Conservation (phyloP, 30 jellyfish, hydroid and myxozoan genomes). For the Aurelia coerulea region DNA sequence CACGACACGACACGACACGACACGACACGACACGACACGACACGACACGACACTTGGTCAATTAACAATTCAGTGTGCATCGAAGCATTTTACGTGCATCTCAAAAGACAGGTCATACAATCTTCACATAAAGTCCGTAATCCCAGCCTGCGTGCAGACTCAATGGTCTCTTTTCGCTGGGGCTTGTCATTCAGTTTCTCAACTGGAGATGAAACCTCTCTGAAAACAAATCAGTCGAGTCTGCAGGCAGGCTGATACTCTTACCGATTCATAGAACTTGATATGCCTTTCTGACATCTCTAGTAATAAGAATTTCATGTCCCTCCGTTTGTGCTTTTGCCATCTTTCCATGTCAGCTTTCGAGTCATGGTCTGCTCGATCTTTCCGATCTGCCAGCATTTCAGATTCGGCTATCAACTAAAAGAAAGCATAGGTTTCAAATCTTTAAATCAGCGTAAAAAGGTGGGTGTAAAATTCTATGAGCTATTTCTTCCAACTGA, state of each 20-base stretch:
- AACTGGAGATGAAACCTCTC: not conserved
- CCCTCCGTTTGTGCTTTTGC: slow-evolving; percentile 93
- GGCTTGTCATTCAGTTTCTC: not conserved
- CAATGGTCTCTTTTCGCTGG: not conserved
- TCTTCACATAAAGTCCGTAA: not conserved
- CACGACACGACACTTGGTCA: too few relatives aligned
- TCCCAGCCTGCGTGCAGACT: not conserved
- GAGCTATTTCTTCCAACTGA: too few relatives aligned
- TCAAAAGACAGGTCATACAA: too few relatives aligned
- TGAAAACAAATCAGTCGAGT: too few relatives aligned
- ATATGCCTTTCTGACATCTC: slow-evolving; percentile 95
- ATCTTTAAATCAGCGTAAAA: too few relatives aligned
- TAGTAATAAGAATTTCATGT: slow-evolving; percentile 73
- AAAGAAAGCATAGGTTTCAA: not conserved
- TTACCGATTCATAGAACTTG: slow-evolving; percentile 93
- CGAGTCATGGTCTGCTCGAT: slow-evolving; percentile 93
- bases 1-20: too few relatives aligned
- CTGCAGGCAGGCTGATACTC: not conserved
- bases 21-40: too few relatives aligned
- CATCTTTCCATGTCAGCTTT: slow-evolving; percentile 98
- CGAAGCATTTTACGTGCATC: too few relatives aligned
- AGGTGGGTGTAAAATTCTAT: too few relatives aligned
- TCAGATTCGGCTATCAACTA: slow-evolving; percentile 90
- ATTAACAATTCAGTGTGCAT: too few relatives aligned
- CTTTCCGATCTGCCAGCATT: slow-evolving; percentile 86